Conservation (phyloP, 23 tunicate species). For the Phallusia fumigata region DNA sequence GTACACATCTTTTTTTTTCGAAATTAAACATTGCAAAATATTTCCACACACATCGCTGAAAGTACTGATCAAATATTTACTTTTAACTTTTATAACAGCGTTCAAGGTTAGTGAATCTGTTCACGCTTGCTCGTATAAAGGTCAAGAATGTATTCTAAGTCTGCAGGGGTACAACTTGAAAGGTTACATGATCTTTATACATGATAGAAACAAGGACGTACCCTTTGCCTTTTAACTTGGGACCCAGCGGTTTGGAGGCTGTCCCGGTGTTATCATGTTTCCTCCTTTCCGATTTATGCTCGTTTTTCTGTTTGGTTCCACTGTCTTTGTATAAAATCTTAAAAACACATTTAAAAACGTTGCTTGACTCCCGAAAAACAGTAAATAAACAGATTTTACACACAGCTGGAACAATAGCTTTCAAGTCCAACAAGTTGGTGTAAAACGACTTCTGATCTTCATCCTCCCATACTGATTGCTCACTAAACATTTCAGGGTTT, state of each 20-base stretch:
- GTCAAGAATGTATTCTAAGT: no score
- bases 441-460: constrained; percentile 91
- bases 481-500: constrained; percentile 46
- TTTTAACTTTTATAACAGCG: no score
- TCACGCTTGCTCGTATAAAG: no score
- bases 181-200: no score
- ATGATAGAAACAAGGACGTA: background rate
- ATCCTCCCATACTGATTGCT: constrained; percentile 90
- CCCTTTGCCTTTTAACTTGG: constrained; percentile 44
- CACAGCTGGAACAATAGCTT: constrained; percentile 82
- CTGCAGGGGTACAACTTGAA: no score
- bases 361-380: background rate
- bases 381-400: background rate
- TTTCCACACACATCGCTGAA: no score
- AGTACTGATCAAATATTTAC: no score
- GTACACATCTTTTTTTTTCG: no score
- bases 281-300: background rate
- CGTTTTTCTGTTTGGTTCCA: constrained; percentile 2
- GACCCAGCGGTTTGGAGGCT: constrained; percentile 32
- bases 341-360: no score
- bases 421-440: constrained; percentile 66
- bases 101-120: no score
- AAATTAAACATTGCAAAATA: no score
- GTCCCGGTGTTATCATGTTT: background rate
- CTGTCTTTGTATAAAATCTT: constrained; percentile 24